Conservation (phyloP, 2,113 vertebrate genomes). For the Stomatorhinus ivindoensis region DNA sequence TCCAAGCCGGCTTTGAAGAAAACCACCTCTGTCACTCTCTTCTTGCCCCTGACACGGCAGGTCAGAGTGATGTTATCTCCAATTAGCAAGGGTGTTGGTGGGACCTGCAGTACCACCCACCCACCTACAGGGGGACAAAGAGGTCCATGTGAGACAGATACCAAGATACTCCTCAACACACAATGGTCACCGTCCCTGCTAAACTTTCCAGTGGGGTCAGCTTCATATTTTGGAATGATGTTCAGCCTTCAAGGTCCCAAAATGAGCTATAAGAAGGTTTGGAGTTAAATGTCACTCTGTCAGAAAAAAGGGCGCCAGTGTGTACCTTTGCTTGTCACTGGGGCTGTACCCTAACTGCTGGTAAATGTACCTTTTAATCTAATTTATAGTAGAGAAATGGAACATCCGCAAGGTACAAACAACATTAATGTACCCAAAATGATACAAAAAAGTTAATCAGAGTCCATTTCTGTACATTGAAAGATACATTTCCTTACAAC, state of each 20-base stretch:
- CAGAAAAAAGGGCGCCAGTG: neutral
- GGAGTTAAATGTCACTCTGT: neutral
- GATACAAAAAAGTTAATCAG: neutral
- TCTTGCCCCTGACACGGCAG: constrained; percentile 37
- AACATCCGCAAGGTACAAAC: neutral
- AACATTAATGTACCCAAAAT: neutral
- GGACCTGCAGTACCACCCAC: constrained; percentile 40
- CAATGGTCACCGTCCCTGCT: neutral
- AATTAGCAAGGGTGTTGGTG: constrained; percentile 24
- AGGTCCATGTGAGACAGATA: neutral
- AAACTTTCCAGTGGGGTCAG: neutral
- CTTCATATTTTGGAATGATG: neutral
- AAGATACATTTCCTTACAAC: neutral
- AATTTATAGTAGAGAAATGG: neutral
- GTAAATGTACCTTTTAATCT: neutral
- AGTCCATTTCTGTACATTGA: neutral
- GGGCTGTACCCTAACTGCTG: neutral
- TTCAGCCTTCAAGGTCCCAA: neutral
- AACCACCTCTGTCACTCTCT: constrained; percentile 24
- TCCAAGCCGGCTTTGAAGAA: constrained; percentile 49
- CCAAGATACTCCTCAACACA: neutral
- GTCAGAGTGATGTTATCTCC: constrained; percentile 33
- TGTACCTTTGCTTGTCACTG: no score
- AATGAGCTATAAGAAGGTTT: neutral
- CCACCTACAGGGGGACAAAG: constrained; percentile 41